Evolutionary conservation across 2,113 vertebrate genomes (phyloP), one percentile per base, ranked within the genome.

Genomic region (Megalops atlanticus): DNA sequence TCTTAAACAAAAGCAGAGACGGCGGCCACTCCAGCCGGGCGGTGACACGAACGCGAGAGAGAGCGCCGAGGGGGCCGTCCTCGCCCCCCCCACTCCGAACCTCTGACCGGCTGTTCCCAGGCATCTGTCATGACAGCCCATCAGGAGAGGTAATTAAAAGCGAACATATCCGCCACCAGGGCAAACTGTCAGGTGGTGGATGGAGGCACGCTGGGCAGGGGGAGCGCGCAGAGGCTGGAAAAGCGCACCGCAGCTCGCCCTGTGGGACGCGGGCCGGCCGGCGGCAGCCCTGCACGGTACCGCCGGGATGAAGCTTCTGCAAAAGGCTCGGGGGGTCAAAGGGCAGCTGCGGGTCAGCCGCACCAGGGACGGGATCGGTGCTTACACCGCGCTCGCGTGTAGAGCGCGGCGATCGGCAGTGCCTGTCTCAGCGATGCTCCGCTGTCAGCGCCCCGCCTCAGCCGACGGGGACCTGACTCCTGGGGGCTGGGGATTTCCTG

Each of bases 401-500:
- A 27, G 52, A 58, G 58, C 27, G 27, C 1, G 31, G 21, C 14
- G 16, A 54, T 24, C 31, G 24, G 2, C 27, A n/a, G 8, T 10
- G 58, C 58, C 24, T n/a, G 10, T 31, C 24, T n/a, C 27, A 31
- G 18, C 21, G 1, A 31, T 27, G 58, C 58, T 31, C n/a, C 21
- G n/a, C 58, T 31, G 82, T 83, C 77, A 43, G 18, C 35, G 38
- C 82, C 79, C 82, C 14, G 80, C 81, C 82, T 90, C 90, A 89
- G 83, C 85, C 88, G 84, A 87, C 85, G 83, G 81, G 80, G 80
- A 85, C 45, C 80, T 81, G 79, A 82, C 81, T 39, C 21, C 52
- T 70, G 83, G 86, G 86, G 84, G 84, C 80, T 68, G 35, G 84
- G 81, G 84, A 80, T 84, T 81, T 88, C 78, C 85, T 81, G 82